phyloP scores from a whole-genome alignment of 2,888 invertebrate genomes.

The Maniola hyperantus region DNA sequence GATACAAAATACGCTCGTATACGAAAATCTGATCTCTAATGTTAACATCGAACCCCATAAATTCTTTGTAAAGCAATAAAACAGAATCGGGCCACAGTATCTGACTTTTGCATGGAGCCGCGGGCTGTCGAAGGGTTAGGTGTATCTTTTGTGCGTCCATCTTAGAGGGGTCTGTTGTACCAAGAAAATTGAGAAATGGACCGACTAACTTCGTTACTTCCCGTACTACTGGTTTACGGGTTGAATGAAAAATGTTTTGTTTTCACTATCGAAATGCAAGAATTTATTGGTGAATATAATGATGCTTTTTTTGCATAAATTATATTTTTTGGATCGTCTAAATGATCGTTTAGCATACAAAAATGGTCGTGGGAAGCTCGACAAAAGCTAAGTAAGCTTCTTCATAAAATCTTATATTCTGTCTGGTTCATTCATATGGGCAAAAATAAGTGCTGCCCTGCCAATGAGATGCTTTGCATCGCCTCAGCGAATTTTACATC shows the following conservation, averaged over 20 bases:
- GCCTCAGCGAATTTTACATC: too few species aligned
- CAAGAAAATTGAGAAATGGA: slow-evolving; percentile 81
- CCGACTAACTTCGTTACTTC: slow-evolving; percentile 81
- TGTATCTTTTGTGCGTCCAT: slow-evolving; percentile 69
- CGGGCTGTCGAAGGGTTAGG: slow-evolving; percentile 70
- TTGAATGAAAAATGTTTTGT: slow-evolving; percentile 74
- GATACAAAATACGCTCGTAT: slow-evolving; percentile 16
- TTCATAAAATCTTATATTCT: too few species aligned
- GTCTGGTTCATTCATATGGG: too few species aligned
- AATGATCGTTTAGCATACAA: background rate
- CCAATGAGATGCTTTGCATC: too few species aligned
- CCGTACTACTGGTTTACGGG: slow-evolving; percentile 64
- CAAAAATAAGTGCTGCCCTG: too few species aligned
- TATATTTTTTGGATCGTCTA: background rate
- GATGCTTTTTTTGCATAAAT: background rate
- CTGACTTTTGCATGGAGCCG: slow-evolving; percentile 56
- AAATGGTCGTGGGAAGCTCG: background rate
- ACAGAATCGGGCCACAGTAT: slow-evolving; percentile 58
- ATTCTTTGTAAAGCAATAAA: slow-evolving; percentile 69
- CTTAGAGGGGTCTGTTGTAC: slow-evolving; percentile 62
- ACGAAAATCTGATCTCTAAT: slow-evolving; percentile 36
- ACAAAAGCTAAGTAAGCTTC: too few species aligned
- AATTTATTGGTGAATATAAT: slow-evolving; percentile 33
- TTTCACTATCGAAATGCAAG: slow-evolving; percentile 46
- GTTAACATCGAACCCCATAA: slow-evolving; percentile 30